A percentile compares a stretch with the other conserved stretches of the same genome.
phyloP scores from a whole-genome alignment of 2,888 invertebrate genomes.

The Portevinia maculata region DNA sequence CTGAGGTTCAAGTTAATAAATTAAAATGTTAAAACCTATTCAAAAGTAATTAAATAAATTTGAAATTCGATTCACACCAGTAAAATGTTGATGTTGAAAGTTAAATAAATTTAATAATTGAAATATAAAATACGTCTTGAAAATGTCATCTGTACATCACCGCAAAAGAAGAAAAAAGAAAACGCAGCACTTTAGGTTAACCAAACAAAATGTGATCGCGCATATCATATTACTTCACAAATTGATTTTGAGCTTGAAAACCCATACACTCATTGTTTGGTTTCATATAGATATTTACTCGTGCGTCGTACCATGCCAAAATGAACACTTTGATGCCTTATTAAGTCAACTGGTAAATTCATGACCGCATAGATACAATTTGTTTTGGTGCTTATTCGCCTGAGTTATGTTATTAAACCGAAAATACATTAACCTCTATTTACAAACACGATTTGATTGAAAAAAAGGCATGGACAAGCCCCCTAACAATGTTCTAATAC shows the following conservation, averaged over 20 bases:
- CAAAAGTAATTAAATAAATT: neutral
- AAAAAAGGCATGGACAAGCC: conserved; percentile 20
- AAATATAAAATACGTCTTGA: neutral
- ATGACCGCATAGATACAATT: conserved; percentile 11
- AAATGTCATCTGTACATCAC: conserved; percentile 4
- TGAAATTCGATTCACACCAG: neutral
- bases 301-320: neutral
- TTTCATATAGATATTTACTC: too few relatives aligned
- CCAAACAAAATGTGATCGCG: neutral
- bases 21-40: neutral
- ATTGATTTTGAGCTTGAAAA: conserved; percentile 42
- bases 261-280: neutral
- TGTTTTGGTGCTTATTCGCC: neutral
- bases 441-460: conserved; percentile 10
- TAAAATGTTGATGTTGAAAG: neutral
- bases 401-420: conserved; percentile 21
- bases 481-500: neutral
- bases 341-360: neutral
- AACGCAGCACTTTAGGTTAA: neutral
- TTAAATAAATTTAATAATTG: neutral
- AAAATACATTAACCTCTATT: conserved; percentile 22
- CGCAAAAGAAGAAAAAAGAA: neutral
- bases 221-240: conserved; percentile 5
- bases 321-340: neutral
- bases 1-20: neutral